These are phyloP conservation scores for Harpagus bidentatus DNA, from an alignment of 2,113 vertebrate genomes.

Conservation along the genomic window DNA sequence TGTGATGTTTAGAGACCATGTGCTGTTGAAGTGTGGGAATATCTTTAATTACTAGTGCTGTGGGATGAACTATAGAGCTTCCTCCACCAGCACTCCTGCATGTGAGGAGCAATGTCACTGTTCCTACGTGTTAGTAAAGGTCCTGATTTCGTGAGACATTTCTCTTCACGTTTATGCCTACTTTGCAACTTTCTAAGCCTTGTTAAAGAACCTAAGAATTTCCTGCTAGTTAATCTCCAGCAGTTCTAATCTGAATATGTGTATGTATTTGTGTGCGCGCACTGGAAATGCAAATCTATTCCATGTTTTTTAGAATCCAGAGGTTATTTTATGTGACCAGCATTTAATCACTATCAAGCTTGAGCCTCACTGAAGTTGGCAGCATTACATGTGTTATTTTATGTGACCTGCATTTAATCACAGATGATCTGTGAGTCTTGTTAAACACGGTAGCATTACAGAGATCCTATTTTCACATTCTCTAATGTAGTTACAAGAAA, in stretches of 20 bases:
- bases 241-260: not conserved
- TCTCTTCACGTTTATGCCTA: not conserved
- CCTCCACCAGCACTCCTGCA: not conserved
- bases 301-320: not conserved
- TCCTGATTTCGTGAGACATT: not conserved
- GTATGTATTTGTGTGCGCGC: not conserved
- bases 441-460: not conserved
- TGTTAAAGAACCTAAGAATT: not conserved
- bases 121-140: not conserved
- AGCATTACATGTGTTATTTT: not conserved
- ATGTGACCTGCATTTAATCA: constrained; percentile 31
- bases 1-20: not conserved
- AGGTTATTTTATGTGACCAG: constrained; percentile 1
- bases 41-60: not conserved
- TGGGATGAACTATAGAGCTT: not conserved
- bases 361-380: not conserved
- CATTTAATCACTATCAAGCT: not conserved
- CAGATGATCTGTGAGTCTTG: not conserved
- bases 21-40: not conserved
- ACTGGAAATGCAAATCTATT: not conserved
- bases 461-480: not conserved
- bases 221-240: not conserved
- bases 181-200: not conserved
- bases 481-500: not conserved
- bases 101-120: fast-evolving